Base-by-base conservation (phyloP, 1,140 invertebrate species). In the Drosophila nebulosa region DNA sequence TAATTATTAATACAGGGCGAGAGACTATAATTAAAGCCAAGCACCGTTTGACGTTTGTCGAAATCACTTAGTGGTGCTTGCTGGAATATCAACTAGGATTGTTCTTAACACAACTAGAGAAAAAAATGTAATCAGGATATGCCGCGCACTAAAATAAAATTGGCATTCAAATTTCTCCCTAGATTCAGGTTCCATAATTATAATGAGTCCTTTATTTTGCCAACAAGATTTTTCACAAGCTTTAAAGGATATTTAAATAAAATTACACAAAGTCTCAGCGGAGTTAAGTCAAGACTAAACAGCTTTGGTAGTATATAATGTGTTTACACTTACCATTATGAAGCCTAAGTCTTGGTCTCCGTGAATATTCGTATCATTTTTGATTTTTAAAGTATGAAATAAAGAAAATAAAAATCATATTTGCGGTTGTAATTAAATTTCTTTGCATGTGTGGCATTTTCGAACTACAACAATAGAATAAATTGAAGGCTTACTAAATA, bases 401-500 rank as follows among this genome's bases (percentile, higher is more conserved):
- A 46, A 46, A 46, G 21, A 42, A 67, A 39, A 30, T 10, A 53
- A 30, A 51, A 32, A 61, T n/a, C 3, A 51, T 16, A 42, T 39
- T 0, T 4, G 12, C 3, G 35, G 36, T 16, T 16, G 4, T 4
- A n/a, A 36, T 12, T 32, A 10, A 10, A 10, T 32, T 32, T 2
- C 30, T 3, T 32, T 12, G 3, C 30, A 14, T 14, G 35, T 14
- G 4, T 36, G 3, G 1, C 2, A 0, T 9, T 42, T 18, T 6
- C 1, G 6, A 21, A 18, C 1, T 21, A 16, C 7, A n/a, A 46
- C 9, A 21, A 18, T 10, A 46, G 0, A 46, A 46, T 9, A 18
- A 46, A 9, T 46, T 21, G 39, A 46, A 46, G 59, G n/a, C 51
- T 68, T 50, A 56, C 24, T 56, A 35, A 30, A 18, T 55, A 55